Evolutionary conservation across 2,797 vertebrate species (phyloP).

Genomic region (Spatula versicolor): DNA sequence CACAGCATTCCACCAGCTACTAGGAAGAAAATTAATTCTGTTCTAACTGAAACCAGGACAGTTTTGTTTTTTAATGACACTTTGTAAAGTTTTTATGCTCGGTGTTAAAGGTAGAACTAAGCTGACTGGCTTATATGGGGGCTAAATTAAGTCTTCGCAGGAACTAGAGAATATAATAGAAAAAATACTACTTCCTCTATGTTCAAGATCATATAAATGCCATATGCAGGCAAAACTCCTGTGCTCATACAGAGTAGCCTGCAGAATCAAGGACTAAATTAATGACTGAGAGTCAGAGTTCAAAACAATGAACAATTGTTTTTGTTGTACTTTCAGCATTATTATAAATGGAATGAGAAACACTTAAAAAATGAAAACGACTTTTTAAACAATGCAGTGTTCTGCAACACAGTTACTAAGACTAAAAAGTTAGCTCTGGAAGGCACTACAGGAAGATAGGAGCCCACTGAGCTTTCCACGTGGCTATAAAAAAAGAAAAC

Average conservation of each 20-base stretch:
- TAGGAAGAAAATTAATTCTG: no score
- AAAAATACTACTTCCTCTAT: background rate
- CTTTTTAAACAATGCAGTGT: slow-evolving; percentile 4
- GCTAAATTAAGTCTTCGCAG: background rate
- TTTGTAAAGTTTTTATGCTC: background rate
- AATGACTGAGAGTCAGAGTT: background rate
- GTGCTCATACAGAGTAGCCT: background rate
- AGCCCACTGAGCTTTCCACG: background rate
- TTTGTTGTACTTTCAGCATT: background rate
- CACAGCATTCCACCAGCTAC: no score
- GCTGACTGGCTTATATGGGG: background rate
- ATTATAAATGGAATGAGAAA: background rate
- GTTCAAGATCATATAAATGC: background rate
- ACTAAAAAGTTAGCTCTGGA: background rate
- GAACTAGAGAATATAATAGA: background rate
- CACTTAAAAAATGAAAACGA: background rate
- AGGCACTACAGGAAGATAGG: background rate
- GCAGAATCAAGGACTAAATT: background rate
- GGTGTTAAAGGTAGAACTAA: background rate
- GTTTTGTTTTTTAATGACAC: background rate
- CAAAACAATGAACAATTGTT: slow-evolving; percentile 1
- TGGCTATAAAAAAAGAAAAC: background rate
- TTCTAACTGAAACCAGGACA: no score
- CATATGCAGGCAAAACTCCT: background rate
- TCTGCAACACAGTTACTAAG: background rate